phyloP scores from a whole-genome alignment of 1,140 invertebrate genomes.

The Cecropterus lyciades region DNA sequence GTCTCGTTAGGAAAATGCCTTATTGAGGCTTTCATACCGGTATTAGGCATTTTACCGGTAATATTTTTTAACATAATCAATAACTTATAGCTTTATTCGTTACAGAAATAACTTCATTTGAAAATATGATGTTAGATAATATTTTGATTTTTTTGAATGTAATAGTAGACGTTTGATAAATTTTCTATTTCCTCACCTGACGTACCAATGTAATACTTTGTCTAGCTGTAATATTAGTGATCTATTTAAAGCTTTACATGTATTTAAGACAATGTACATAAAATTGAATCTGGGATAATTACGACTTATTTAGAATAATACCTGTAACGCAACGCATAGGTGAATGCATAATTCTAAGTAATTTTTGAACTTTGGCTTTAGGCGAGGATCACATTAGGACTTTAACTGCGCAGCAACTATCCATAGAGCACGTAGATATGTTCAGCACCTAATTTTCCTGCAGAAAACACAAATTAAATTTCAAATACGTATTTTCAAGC shows the following conservation, averaged over 20 bases:
- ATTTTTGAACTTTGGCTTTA: constrained; percentile 4
- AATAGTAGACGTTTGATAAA: background rate
- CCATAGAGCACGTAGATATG: no score
- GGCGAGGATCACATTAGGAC: background rate
- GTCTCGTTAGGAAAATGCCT: no score
- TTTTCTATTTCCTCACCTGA: constrained; percentile 3
- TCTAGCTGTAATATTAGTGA: constrained; percentile 47
- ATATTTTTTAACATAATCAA: no score
- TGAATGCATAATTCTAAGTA: constrained; percentile 13
- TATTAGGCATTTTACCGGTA: no score
- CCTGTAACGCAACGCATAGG: constrained; percentile 13
- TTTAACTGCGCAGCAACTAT: background rate
- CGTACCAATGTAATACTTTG: constrained; percentile 20
- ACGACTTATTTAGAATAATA: constrained; percentile 77
- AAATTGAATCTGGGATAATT: constrained; percentile 78
- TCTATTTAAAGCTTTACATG: constrained; percentile 68
- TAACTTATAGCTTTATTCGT: no score
- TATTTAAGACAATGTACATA: constrained; percentile 73
- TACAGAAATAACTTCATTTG: no score
- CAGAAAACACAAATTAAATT: background rate
- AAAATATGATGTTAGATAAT: no score
- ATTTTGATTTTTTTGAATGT: no score
- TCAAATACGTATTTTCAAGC: background rate
- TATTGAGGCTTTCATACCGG: no score
- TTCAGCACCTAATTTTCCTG: no score